Percentiles rank a stretch among this genome's conserved stretches.
These are phyloP conservation scores for Sardinella longiceps DNA, from an alignment of 2,797 vertebrate genomes.

Conservation along the genomic window DNA sequence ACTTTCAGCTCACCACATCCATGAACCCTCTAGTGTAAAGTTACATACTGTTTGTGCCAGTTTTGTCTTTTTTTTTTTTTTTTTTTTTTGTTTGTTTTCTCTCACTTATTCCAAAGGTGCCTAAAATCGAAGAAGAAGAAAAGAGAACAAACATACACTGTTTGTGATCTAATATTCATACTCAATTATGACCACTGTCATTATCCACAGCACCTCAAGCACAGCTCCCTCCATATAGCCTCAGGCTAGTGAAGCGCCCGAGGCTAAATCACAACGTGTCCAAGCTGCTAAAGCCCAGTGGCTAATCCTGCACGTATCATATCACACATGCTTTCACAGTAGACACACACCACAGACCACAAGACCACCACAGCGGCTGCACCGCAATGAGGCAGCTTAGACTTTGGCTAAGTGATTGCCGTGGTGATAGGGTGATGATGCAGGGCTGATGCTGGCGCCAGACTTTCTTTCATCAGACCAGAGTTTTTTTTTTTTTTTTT, in stretches of 20 bases:
- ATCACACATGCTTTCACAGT: background rate
- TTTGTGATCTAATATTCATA: background rate
- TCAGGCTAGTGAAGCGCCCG: background rate
- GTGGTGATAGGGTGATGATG: background rate
- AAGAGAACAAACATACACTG: background rate
- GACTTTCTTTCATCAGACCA: conserved; percentile 1
- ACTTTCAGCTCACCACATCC: no score
- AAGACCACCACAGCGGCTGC: no score
- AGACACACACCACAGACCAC: no score
- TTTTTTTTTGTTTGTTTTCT: background rate
- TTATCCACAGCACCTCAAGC: background rate
- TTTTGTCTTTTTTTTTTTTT: no score
- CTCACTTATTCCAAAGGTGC: background rate
- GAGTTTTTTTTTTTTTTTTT: no score
- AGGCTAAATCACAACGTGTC: background rate
- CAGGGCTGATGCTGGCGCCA: background rate
- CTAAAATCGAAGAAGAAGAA: background rate
- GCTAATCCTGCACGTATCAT: background rate
- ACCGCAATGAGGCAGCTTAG: background rate
- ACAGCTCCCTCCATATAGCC: background rate
- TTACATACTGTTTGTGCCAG: no score
- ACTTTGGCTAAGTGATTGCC: background rate
- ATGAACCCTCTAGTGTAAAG: no score
- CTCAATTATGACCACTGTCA: background rate
- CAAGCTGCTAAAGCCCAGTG: background rate